Evolutionary conservation across 2,888 invertebrate species (phyloP).

Genomic region (Stenodera caucasica): DNA sequence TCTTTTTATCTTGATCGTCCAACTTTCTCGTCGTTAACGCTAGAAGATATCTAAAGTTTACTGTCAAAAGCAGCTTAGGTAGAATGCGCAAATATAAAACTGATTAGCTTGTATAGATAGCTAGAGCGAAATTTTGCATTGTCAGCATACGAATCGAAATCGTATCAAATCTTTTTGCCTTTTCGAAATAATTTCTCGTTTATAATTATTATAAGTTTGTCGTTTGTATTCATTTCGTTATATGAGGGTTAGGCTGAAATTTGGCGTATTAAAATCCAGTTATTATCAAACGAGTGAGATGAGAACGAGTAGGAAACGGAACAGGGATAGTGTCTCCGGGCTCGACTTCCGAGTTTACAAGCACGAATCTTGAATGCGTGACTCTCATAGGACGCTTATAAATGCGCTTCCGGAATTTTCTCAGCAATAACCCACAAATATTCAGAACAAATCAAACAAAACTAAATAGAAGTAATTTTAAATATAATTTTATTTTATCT

Average conservation of each 20-base stretch:
- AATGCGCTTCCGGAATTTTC: neutral
- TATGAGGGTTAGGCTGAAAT: too few species aligned
- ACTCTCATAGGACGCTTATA: constrained; percentile 14
- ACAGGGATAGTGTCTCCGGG: constrained; percentile 16
- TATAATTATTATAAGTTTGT: neutral
- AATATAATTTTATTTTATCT: too few species aligned
- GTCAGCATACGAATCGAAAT: neutral
- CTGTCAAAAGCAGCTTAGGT: constrained; percentile 24
- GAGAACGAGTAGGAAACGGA: constrained; percentile 14
- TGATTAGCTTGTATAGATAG: constrained; percentile 18
- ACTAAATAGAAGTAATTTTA: too few species aligned
- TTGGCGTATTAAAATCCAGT: constrained; percentile 14
- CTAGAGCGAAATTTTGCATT: neutral
- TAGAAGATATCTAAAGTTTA: constrained; percentile 22
- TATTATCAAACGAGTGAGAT: constrained; percentile 11
- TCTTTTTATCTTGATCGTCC: constrained; percentile 31
- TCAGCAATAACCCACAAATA: neutral
- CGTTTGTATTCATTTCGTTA: neutral
- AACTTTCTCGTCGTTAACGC: constrained; percentile 29
- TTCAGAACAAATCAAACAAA: too few species aligned
- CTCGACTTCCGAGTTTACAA: constrained; percentile 26
- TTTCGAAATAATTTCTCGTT: neutral
- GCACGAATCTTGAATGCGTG: constrained; percentile 26
- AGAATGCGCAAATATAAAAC: constrained; percentile 9
- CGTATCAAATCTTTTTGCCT: neutral